Percentiles rank a stretch among this genome's conserved stretches.
Conservation (phyloP, 2,888 invertebrate species). For the Diarsia mendica region DNA sequence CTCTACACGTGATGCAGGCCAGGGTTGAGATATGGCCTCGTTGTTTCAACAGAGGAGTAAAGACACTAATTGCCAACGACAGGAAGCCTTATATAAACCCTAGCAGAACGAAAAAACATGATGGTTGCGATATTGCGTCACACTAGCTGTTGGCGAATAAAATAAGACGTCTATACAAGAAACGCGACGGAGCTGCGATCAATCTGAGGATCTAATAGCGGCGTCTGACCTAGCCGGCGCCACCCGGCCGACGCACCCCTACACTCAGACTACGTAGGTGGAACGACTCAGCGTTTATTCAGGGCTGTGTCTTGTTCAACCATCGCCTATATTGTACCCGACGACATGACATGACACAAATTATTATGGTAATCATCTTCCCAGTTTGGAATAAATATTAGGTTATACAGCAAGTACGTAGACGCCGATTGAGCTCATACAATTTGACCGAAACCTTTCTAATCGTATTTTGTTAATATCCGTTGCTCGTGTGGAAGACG, state of each 20-base stretch:
- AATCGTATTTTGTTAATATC: constrained; percentile 49
- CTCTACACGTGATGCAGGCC: constrained; percentile 64
- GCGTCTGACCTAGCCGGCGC: constrained; percentile 87
- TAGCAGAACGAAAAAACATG: constrained; percentile 70
- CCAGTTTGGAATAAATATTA: constrained; percentile 58
- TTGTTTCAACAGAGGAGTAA: constrained; percentile 55
- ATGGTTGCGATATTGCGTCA: constrained; percentile 64
- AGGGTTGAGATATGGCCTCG: constrained; percentile 64
- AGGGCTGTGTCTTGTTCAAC: constrained; percentile 64
- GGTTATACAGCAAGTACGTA: constrained; percentile 35
- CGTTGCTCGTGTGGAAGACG: constrained; percentile 30
- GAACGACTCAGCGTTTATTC: constrained; percentile 71
- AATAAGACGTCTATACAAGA: constrained; percentile 75
- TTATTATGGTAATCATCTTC: constrained; percentile 72
- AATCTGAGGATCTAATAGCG: constrained; percentile 85
- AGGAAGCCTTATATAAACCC: constrained; percentile 80
- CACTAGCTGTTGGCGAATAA: constrained; percentile 69
- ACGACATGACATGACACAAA: constrained; percentile 72
- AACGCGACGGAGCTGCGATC: constrained; percentile 83
- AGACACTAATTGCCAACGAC: constrained; percentile 72
- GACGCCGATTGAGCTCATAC: constrained; percentile 40
- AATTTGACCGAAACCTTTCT: constrained; percentile 47
- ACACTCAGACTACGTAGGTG: constrained; percentile 69
- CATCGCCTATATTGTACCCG: constrained; percentile 64
- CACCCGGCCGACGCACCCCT: constrained; percentile 79